Base-by-base conservation (phyloP, 2,113 vertebrate genomes). In the Phylloscopus trochiloides region DNA sequence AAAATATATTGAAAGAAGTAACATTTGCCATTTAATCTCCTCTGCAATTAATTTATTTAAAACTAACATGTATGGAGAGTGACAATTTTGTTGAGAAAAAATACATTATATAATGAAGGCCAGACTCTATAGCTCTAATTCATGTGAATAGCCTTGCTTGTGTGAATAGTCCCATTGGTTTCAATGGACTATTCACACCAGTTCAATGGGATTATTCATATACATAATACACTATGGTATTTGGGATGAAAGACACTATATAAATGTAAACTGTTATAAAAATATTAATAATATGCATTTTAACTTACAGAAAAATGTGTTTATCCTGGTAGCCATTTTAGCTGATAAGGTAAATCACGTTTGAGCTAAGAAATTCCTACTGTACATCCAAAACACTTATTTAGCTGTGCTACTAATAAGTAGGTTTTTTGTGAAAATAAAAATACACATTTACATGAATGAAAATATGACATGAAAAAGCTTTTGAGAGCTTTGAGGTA, bases 201-300 rank as follows among this genome's bases (percentile, higher is more conserved):
- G 52, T 88, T 96, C 96, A 96, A 88, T 91, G n/a, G 68, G 86
- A 97, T 96, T 96, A 97, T 96, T 95, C 93, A 92, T 75, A 61
- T 81, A 86, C 54, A 91, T 62, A 92, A 94, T 92, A 82, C 45
- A 32, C 59, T 86, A 57, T 21, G 47, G 83, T 68, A 90, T 94
- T 88, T 88, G 22, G 43, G 90, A 97, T 92, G 75, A 97, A 97
- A 96, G 45, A 47, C 0, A 0, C 12, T 65, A 65, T 61, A 84
- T 84, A 95, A 95, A 95, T 81, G 72, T 68, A 93, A 96, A 75
- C 86, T 93, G 78, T 75, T 78, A 92, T 58, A 94, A 96, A 96
- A 96, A 93, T 93, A 97, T 94, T 88, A 97, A 96, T 93, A 94
- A 86, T 90, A 92, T 45, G 57, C 40, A 93, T 92, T 96, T 96